Conservation (phyloP, 1,140 invertebrate genomes). For the Dendrolimus kikuchii region DNA sequence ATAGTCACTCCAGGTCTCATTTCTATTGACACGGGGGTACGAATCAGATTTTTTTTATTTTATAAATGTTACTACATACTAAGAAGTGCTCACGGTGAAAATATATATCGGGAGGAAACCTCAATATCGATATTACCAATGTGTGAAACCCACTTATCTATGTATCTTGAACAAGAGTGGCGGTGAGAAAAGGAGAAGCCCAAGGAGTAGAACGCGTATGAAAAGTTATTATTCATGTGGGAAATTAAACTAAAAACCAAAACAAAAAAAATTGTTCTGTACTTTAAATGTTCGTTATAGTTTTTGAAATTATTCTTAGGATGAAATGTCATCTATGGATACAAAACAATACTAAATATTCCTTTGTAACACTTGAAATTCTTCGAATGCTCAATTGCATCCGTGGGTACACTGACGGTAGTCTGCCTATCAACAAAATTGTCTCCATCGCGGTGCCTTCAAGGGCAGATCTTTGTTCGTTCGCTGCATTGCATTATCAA, state of each 20-base stretch:
- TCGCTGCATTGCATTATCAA: constrained; percentile 41
- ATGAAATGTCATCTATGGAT: too few species aligned
- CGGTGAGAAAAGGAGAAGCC: too few species aligned
- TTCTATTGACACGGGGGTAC: background rate
- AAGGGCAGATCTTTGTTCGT: constrained; percentile 58
- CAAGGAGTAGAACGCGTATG: too few species aligned
- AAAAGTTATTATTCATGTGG: too few species aligned
- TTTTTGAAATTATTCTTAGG: too few species aligned
- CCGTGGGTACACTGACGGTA: constrained; percentile 26
- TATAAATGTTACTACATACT: constrained; percentile 1
- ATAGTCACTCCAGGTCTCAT: background rate
- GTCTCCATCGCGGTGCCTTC: constrained; percentile 31
- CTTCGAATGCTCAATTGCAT: constrained; percentile 29
- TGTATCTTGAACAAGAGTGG: too few species aligned
- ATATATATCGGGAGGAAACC: background rate
- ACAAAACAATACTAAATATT: background rate
- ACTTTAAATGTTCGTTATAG: too few species aligned
- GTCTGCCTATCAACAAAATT: constrained; percentile 14
- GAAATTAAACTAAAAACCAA: too few species aligned
- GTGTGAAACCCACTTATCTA: too few species aligned
- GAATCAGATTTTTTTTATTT: background rate
- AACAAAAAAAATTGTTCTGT: too few species aligned
- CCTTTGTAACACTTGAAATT: constrained; percentile 19
- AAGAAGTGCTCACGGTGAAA: constrained; percentile 4
- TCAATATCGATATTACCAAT: too few species aligned